Percentiles rank a stretch among this genome's conserved stretches.
Conservation (phyloP, 2,797 vertebrate species). For the Mycteria americana region DNA sequence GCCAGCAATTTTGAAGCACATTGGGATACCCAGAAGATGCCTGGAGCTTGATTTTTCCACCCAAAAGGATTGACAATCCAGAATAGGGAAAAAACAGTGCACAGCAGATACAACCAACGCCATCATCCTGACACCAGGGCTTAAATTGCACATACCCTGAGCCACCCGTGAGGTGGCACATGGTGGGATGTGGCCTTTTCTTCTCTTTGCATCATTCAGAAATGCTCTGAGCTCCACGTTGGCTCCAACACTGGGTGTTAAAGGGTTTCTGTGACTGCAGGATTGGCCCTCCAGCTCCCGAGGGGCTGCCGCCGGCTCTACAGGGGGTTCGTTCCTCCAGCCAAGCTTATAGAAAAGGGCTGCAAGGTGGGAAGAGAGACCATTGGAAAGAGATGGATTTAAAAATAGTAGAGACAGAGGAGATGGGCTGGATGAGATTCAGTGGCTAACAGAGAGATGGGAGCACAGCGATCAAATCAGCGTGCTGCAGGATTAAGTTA, state of each 20-base stretch:
- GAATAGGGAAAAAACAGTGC: rapidly evolving
- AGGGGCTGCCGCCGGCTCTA: rapidly evolving
- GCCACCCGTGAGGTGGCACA: rapidly evolving
- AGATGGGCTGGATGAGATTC: not conserved
- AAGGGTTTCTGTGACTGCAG: not conserved
- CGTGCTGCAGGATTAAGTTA: rapidly evolving
- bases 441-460: not conserved
- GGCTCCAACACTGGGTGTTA: too few species aligned
- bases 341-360: not conserved
- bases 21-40: not conserved
- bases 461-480: not conserved
- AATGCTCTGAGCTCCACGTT: not conserved
- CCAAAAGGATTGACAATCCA: not conserved
- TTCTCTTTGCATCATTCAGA: not conserved
- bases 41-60: not conserved
- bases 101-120: not conserved
- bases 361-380: not conserved
- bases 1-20: not conserved
- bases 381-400: not conserved
- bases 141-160: not conserved
- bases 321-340: not conserved
- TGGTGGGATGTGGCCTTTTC: not conserved
- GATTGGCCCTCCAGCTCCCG: not conserved
- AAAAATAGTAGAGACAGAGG: not conserved
- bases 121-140: too few species aligned